Conservation (phyloP, 1,140 invertebrate species). For the Homalodisca vitripennis region DNA sequence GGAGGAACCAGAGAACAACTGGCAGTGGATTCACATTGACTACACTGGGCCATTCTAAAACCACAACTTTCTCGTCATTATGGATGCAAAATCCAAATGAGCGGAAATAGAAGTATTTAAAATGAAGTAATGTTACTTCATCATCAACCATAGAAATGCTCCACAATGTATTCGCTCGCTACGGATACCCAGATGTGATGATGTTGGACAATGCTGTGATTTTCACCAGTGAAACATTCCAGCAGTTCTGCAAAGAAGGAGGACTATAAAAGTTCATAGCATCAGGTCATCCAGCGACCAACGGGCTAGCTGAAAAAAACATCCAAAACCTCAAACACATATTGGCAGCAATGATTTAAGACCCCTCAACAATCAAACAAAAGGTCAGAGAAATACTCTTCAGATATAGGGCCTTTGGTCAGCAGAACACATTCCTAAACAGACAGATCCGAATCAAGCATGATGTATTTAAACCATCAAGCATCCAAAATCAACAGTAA, state of each 20-base stretch:
- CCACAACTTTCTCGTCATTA: conserved; percentile 47
- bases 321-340: conserved; percentile 45
- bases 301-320: conserved; percentile 44
- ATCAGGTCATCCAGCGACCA: conserved; percentile 43
- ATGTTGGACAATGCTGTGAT: conserved; percentile 34
- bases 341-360: not conserved
- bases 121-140: not conserved
- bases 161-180: not conserved
- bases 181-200: too few species aligned
- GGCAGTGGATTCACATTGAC: conserved; percentile 45
- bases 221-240: conserved; percentile 39
- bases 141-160: conserved; percentile 22
- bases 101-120: conserved; percentile 19
- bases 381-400: too few species aligned
- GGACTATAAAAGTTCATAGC: conserved; percentile 42
- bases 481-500: too few species aligned
- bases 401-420: conserved; percentile 5
- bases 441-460: too few species aligned
- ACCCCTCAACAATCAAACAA: not conserved
- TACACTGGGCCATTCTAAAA: conserved; percentile 43
- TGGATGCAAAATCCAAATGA: conserved; percentile 45
- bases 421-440: too few species aligned
- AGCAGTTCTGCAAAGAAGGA: conserved; percentile 39
- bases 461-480: too few species aligned
- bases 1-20: conserved; percentile 43